Evolutionary conservation across 2,888 invertebrate species (phyloP).

Genomic region (Automeris io): DNA sequence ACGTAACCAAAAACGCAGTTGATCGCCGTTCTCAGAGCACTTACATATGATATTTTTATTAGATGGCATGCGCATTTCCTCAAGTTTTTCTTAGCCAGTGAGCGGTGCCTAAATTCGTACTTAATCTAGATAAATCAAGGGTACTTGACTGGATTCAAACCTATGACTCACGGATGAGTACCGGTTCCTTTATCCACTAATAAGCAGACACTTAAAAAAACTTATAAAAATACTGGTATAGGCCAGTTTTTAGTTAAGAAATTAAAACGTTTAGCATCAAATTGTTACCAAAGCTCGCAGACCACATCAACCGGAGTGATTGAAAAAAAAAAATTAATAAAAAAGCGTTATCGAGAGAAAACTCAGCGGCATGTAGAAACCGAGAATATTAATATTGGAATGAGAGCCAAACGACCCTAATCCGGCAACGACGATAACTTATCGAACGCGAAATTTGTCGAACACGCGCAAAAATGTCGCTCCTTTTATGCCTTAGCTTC

Average conservation of each 20-base stretch:
- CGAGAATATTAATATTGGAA: conserved; percentile 61
- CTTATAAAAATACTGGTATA: too few relatives aligned
- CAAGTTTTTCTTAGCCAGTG: too few relatives aligned
- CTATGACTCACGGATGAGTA: too few relatives aligned
- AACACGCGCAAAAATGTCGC: background rate
- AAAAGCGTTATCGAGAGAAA: conserved; percentile 35
- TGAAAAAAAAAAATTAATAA: conserved; percentile 24
- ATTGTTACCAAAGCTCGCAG: conserved; percentile 4
- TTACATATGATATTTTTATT: too few relatives aligned
- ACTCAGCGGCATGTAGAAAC: conserved; percentile 41
- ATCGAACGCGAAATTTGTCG: conserved; percentile 23
- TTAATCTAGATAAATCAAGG: too few relatives aligned
- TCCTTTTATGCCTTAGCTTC: background rate
- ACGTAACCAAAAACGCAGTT: too few relatives aligned
- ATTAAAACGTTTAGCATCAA: background rate
- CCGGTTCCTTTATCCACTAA: too few relatives aligned
- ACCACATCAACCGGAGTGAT: conserved; percentile 11
- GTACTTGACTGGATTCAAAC: too few relatives aligned
- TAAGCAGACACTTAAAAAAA: too few relatives aligned
- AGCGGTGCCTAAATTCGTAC: too few relatives aligned
- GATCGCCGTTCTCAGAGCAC: too few relatives aligned
- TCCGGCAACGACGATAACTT: conserved; percentile 30
- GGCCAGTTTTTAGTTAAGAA: background rate
- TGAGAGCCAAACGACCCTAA: conserved; percentile 33
- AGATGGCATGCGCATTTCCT: too few relatives aligned